Evolutionary conservation across 2,888 invertebrate genomes (phyloP).

Genomic region (Sphinx pinastri): DNA sequence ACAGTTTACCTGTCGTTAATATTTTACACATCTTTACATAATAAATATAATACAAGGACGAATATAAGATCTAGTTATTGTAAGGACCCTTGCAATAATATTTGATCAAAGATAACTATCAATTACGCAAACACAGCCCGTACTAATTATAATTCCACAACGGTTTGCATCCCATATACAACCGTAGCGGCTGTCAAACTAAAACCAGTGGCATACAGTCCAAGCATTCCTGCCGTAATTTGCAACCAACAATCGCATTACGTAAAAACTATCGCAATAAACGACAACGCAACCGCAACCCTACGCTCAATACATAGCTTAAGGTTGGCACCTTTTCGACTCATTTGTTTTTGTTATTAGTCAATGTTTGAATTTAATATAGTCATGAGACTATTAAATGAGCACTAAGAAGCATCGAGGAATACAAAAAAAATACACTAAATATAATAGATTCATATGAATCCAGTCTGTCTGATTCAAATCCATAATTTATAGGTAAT

Average conservation of each 20-base stretch:
- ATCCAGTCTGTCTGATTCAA: too few relatives aligned
- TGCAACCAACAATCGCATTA: conserved; percentile 4
- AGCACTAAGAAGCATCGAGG: too few relatives aligned
- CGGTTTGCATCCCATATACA: neutral
- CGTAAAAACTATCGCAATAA: conserved; percentile 4
- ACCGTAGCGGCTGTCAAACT: conserved; percentile 12
- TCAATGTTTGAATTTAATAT: too few relatives aligned
- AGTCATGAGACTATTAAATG: too few relatives aligned
- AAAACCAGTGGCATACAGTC: neutral
- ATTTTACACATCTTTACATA: too few relatives aligned
- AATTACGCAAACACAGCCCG: neutral
- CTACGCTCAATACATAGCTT: neutral
- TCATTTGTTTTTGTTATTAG: neutral
- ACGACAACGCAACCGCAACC: conserved; percentile 18
- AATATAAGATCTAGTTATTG: too few relatives aligned
- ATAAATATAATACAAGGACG: too few relatives aligned
- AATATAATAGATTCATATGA: too few relatives aligned
- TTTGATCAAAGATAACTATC: neutral
- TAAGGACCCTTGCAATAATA: too few relatives aligned
- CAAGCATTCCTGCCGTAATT: neutral
- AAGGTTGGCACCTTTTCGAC: neutral
- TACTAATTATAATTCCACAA: neutral
- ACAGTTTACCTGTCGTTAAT: too few relatives aligned
- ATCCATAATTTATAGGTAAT: too few relatives aligned
- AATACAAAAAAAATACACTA: too few relatives aligned